Evolutionary conservation across 2,113 vertebrate genomes (phyloP), one percentile per base, ranked within the genome.

Genomic region (Sula dactylatra): DNA sequence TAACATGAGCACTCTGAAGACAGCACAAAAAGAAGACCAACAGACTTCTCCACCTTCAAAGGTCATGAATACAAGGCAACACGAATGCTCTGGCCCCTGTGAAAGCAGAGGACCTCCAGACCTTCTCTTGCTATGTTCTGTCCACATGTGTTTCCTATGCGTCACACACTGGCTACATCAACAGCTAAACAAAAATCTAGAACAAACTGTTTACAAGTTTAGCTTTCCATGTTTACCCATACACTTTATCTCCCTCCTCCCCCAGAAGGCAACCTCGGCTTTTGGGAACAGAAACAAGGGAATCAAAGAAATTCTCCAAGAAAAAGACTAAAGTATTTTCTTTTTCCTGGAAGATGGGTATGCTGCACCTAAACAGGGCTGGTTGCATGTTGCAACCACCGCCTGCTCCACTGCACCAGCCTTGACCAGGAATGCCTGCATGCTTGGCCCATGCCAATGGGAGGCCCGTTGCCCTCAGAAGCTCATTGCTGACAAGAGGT

Each of bases 291-390:
- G 61, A 86, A 91, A 36, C 20, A 79, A 67, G 18, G 6, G 34
- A 73, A 45, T 66, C 50, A 78, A 82, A 90, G 21, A 55, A 25
- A 70, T 7, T 3, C 0, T 5, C n/a, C 13, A 11, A 34, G 26
- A 20, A 72, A 71, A 76, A 82, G 15, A 49, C 76, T 3, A 6
- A 42, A 70, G 27, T 12, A 21, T 61, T 67, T 82, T 45, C 25
- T 31, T 82, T 67, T 73, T 52, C 52, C 38, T 25, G 2, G 2
- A 19, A 71, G 29, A 27, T 0, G 1, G 7, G 7, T 2, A 1
- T 59, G 65, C 22, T 58, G 49, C n/a, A 91, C 47, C 50, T 71
- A 22, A 86, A n/a, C 4, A 5, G 32, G 12, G 40, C 36, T 34
- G 29, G 36, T 6, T 66, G 49, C 8, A 7, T 34, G 22, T 26